Base-by-base conservation (phyloP, 2,113 vertebrate genomes). In the Boulengeromyrus knoepffleri region DNA sequence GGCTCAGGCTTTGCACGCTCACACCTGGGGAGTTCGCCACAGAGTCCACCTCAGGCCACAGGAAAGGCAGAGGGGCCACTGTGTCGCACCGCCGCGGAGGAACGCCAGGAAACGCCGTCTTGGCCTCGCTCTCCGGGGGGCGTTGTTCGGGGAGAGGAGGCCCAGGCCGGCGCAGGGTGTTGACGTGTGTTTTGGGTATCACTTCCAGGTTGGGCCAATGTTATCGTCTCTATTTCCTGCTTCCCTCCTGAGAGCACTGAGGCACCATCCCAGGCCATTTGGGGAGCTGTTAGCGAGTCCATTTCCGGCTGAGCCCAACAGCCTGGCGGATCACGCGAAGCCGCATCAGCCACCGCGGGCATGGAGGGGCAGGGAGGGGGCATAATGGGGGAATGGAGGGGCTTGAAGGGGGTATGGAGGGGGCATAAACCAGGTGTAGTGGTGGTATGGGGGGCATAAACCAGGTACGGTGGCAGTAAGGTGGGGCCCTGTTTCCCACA, bases 161-260 rank as follows among this genome's bases (percentile, higher is more conserved):
- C 5, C 62, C 19, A 0, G 17, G 47, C 27, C 10, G 31, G 13
- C 52, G 80, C 36, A 56, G 52, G 52, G 89, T 45, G 89, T 21
- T 45, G 80, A 24, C 89, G 74, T 47, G 50, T 90, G 91, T 91
- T 92, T 93, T 93, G 92, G 91, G 74, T 90, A 93, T 87, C 83
- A 8, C 89, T 93, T 92, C 91, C 92, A 46, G 88, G 91, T 92
- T 52, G 45, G 91, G 88, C 83, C 90, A 87, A 39, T 89, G 62
- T 66, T 91, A 90, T 90, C 80, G 91, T 87, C 92, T 91, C 91
- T 90, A 87, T 91, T 94, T 94, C 92, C 89, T 93, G 90, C 90
- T 92, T 89, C 74, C 0, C 89, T 92, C 58, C 88, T 90, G 85
- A 93, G 90, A 89, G 5, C 1, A 47, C 91, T 87, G 87, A 62